Evolutionary conservation across 2,888 invertebrate genomes (phyloP), one percentile per base, ranked within the genome.

Genomic region (Theodoxus fluviatilis): DNA sequence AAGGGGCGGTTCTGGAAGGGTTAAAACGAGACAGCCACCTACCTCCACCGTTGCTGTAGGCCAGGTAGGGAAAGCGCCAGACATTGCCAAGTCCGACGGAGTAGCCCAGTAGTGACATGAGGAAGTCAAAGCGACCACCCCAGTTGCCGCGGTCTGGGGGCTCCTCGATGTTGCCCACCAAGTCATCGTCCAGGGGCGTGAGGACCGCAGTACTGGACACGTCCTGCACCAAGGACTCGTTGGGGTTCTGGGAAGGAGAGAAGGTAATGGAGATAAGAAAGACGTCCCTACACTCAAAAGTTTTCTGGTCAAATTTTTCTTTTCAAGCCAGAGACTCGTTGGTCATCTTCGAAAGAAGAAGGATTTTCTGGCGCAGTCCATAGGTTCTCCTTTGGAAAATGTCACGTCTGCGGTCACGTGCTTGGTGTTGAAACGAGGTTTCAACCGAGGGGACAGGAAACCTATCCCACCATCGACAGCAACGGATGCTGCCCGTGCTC

Each of bases 1-100:
- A n/a, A n/a, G n/a, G n/a, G n/a, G n/a, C n/a, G n/a, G n/a, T n/a
- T n/a, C n/a, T n/a, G n/a, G n/a, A n/a, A n/a, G n/a, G n/a, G n/a
- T n/a, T n/a, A n/a, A n/a, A n/a, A n/a, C n/a, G n/a, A n/a, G n/a
- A n/a, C n/a, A 3, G 4, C 15, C 22, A 74, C 79, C 65, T 74
- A 83, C 83, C 83, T 70, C 83, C 83, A 22, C 86, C 86, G 77
- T 85, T 85, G 61, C 78, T 82, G 78, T 85, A 85, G 25, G 83
- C 84, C 33, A 86, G 77, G 76, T 91, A 91, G 1, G 91, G 91
- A 85, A 91, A 91, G 73, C 91, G 85, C 91, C 91, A 91, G 18
- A 83, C 83, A 73, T 83, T 84, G 7, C 83, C 83, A 3, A 84
- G 76, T 1, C 83, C 83, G 2, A 84, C 83, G 25, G 81, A 81